phyloP scores from a whole-genome alignment of 2,888 invertebrate species.

The Chloroclysta siterata region DNA sequence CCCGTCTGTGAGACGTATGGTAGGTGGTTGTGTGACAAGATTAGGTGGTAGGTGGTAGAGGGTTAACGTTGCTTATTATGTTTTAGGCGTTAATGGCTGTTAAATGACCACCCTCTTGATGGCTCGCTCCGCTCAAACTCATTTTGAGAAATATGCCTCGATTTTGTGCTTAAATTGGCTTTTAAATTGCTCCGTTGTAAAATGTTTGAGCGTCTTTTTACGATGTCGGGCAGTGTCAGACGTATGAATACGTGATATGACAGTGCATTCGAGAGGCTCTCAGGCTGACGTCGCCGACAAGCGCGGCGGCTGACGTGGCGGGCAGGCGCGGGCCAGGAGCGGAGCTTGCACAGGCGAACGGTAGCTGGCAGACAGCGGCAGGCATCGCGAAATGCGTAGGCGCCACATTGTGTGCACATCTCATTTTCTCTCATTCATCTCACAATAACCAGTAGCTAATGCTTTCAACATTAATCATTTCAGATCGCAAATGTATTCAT shows the following conservation, averaged over 20 bases:
- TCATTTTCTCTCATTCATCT: constrained; percentile 74
- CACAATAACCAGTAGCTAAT: constrained; percentile 66
- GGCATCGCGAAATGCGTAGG: constrained; percentile 67
- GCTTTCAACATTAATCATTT: constrained; percentile 69
- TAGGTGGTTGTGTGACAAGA: too few relatives aligned
- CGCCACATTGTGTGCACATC: constrained; percentile 70
- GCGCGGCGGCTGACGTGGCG: not conserved
- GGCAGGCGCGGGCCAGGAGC: constrained; percentile 2
- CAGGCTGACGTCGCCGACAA: not conserved
- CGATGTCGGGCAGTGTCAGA: constrained; percentile 37
- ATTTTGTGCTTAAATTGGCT: constrained; percentile 59
- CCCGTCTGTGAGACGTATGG: too few relatives aligned
- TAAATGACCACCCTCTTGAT: constrained; percentile 75
- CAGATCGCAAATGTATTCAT: constrained; percentile 39
- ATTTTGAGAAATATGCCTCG: constrained; percentile 57
- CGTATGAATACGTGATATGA: constrained; percentile 44
- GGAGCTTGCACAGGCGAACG: constrained; percentile 49
- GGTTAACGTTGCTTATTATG: constrained; percentile 74
- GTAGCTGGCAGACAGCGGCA: constrained; percentile 72
- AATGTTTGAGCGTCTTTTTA: constrained; percentile 48
- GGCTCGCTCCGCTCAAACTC: constrained; percentile 57
- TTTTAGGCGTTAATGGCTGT: constrained; percentile 77
- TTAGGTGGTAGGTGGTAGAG: too few relatives aligned
- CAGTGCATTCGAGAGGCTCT: constrained; percentile 37
- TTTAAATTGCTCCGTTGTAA: constrained; percentile 57